Conservation (phyloP, 2,113 vertebrate species). For the Malurus elegans region DNA sequence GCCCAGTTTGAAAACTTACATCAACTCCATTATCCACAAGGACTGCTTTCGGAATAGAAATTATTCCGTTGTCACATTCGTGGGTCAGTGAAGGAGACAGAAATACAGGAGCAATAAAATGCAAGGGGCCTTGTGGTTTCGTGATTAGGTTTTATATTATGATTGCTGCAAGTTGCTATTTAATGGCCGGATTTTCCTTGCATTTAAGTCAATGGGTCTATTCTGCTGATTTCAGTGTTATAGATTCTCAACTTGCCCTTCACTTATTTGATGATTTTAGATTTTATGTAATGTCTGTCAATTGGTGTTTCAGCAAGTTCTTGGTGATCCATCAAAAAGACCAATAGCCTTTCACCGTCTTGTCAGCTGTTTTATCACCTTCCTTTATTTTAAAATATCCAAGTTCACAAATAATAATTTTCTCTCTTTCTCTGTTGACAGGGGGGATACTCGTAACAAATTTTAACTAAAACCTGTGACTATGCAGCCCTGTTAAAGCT, state of each 20-base stretch:
- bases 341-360: background rate
- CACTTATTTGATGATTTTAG: background rate
- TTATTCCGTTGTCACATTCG: background rate
- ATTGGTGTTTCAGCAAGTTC: slow-evolving; percentile 10
- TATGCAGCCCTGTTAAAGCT: background rate
- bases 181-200: background rate
- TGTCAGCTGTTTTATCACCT: slow-evolving; percentile 19
- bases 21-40: background rate
- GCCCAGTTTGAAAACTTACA: background rate
- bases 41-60: background rate
- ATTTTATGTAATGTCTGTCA: slow-evolving; percentile 21
- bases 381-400: slow-evolving; percentile 35
- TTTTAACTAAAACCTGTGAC: slow-evolving; percentile 12
- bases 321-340: slow-evolving; percentile 8
- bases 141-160: background rate
- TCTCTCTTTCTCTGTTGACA: background rate
- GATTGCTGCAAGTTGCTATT: background rate
- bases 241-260: background rate
- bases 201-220: background rate
- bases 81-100: background rate
- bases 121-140: background rate
- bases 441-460: background rate
- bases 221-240: slow-evolving; percentile 10
- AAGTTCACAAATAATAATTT: background rate
- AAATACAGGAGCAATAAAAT: background rate